A percentile compares a stretch with the other conserved stretches of the same genome.
These are phyloP conservation scores for Girardinichthys multiradiatus DNA, from an alignment of 2,113 vertebrate genomes.

Conservation along the genomic window DNA sequence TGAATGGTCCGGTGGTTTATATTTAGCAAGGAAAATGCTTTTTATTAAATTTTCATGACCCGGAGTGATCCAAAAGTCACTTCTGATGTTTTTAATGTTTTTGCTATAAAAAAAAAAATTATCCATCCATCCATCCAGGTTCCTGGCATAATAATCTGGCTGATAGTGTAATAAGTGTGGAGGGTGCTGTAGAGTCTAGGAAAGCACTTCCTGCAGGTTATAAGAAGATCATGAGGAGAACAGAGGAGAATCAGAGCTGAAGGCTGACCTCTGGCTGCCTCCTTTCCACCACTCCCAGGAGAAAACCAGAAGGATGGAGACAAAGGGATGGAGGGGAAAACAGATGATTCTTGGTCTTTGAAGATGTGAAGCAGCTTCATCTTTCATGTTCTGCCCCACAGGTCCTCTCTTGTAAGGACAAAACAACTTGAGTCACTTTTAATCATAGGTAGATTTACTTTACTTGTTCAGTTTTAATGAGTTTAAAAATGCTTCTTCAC, in stretches of 20 bases:
- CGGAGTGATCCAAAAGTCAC: neutral
- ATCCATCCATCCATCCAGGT: neutral
- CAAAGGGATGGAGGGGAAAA: slow-evolving; percentile 52
- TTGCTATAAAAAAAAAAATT: no score
- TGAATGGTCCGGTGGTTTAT: no score
- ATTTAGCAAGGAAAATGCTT: neutral
- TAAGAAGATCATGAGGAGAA: neutral
- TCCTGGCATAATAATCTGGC: no score
- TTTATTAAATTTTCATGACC: neutral
- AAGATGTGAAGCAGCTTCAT: slow-evolving; percentile 57
- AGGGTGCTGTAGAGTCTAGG: neutral
- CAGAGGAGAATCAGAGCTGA: slow-evolving; percentile 46
- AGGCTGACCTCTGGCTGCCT: slow-evolving; percentile 51
- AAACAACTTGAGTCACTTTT: slow-evolving; percentile 23
- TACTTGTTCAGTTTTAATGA: neutral
- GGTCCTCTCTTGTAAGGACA: slow-evolving; percentile 30
- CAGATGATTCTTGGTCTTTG: slow-evolving; percentile 59
- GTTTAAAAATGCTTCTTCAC: slow-evolving; percentile 6
- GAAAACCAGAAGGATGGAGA: slow-evolving; percentile 33
- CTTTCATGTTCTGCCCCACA: slow-evolving; percentile 61
- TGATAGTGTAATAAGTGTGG: no score
- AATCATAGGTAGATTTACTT: slow-evolving; percentile 17
- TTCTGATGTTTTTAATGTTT: neutral
- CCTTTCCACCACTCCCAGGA: slow-evolving; percentile 38
- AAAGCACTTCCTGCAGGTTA: neutral